phyloP scores from a whole-genome alignment of 1,140 invertebrate genomes.

The Listronotus oregonensis region DNA sequence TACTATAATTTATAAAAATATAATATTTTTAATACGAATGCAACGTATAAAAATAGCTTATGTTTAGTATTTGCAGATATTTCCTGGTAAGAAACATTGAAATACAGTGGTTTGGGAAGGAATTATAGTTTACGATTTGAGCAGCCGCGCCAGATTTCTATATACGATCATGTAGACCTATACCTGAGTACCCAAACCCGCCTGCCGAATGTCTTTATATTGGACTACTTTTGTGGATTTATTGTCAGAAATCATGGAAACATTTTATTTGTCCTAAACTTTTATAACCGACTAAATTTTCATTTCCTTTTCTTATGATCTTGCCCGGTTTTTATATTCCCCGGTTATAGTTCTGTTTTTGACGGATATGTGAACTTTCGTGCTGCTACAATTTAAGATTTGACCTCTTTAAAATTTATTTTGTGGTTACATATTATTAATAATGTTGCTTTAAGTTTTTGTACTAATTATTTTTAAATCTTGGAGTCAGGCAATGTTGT shows the following conservation, averaged over 20 bases:
- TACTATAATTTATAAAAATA: too few relatives aligned
- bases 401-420: too few relatives aligned
- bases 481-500: too few relatives aligned
- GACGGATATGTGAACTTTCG: neutral
- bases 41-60: too few relatives aligned
- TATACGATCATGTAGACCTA: slow-evolving; percentile 24
- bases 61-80: too few relatives aligned
- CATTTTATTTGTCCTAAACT: slow-evolving; percentile 51
- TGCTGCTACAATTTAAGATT: too few relatives aligned
- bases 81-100: too few relatives aligned
- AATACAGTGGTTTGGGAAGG: slow-evolving; percentile 3
- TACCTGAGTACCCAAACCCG: slow-evolving; percentile 29
- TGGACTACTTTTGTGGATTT: slow-evolving; percentile 47
- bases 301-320: slow-evolving; percentile 46
- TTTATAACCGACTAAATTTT: slow-evolving; percentile 51
- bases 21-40: too few relatives aligned
- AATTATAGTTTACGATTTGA: slow-evolving; percentile 24
- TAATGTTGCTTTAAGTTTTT: too few relatives aligned
- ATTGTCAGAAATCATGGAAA: slow-evolving; percentile 51
- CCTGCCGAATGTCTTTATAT: slow-evolving; percentile 47
- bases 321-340: slow-evolving; percentile 40
- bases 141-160: slow-evolving; percentile 19
- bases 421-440: too few relatives aligned
- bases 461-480: too few relatives aligned
- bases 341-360: slow-evolving; percentile 36